Conservation (phyloP, 2,888 invertebrate genomes). For the Diaperis boleti region DNA sequence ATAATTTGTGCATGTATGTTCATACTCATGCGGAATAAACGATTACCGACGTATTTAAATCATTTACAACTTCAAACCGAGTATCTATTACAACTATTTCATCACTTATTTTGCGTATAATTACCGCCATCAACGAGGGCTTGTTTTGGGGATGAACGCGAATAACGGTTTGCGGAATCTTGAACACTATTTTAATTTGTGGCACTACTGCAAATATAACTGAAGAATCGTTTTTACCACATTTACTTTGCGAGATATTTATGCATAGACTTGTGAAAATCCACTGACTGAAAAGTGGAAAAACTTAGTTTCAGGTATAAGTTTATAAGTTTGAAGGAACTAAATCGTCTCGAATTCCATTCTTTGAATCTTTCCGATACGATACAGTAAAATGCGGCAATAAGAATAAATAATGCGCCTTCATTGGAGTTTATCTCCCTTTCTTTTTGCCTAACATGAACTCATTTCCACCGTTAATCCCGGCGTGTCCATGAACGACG, state of each 20-base stretch:
- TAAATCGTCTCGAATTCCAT: constrained; percentile 59
- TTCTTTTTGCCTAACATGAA: constrained; percentile 61
- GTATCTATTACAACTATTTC: constrained; percentile 21
- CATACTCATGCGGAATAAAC: constrained; percentile 56
- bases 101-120: constrained; percentile 2
- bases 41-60: constrained; percentile 52
- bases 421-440: constrained; percentile 62
- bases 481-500: constrained; percentile 63
- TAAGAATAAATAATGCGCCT: constrained; percentile 64
- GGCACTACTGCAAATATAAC: background rate
- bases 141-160: too few relatives aligned
- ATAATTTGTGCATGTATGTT: constrained; percentile 59
- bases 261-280: constrained; percentile 36
- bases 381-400: constrained; percentile 61
- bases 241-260: constrained; percentile 33
- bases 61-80: constrained; percentile 29
- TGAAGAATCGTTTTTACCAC: constrained; percentile 29
- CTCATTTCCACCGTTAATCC: constrained; percentile 66
- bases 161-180: too few relatives aligned
- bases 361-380: constrained; percentile 60
- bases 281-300: constrained; percentile 32
- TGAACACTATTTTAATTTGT: too few relatives aligned
- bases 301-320: constrained; percentile 52
- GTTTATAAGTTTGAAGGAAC: constrained; percentile 54
- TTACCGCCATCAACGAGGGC: too few relatives aligned